Percentiles rank a stretch among this genome's conserved stretches.
Evolutionary conservation across 2,888 invertebrate genomes (phyloP).

Genomic region (Dioctria rufipes): DNA sequence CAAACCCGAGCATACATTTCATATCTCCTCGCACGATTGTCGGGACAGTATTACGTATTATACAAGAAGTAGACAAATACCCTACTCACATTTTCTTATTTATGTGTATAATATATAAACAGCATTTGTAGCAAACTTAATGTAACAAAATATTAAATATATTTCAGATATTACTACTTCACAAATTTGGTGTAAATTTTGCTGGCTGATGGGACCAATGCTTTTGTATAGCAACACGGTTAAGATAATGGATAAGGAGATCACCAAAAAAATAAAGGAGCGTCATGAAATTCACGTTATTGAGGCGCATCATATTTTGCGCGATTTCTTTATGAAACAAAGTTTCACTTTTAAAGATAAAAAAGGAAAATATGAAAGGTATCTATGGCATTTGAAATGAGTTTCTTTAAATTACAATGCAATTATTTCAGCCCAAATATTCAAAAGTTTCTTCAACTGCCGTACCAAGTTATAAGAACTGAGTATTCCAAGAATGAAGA

Average conservation of each 20-base stretch:
- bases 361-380: conserved; percentile 63
- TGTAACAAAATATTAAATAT: neutral
- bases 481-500: conserved; percentile 62
- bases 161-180: conserved; percentile 55
- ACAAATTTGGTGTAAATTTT: conserved; percentile 70
- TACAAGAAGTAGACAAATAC: too few relatives aligned
- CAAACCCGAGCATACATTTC: too few relatives aligned
- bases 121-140: too few relatives aligned
- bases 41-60: too few relatives aligned
- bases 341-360: conserved; percentile 59
- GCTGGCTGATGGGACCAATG: conserved; percentile 71
- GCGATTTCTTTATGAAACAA: conserved; percentile 61
- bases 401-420: conserved; percentile 10
- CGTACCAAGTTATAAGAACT: conserved; percentile 79
- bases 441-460: conserved; percentile 86
- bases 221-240: conserved; percentile 68
- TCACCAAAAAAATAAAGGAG: conserved; percentile 66
- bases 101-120: too few relatives aligned
- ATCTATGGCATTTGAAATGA: neutral
- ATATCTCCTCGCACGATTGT: too few relatives aligned
- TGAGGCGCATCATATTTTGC: conserved; percentile 58
- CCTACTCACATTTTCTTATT: too few relatives aligned
- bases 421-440: conserved; percentile 79
- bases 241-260: conserved; percentile 68
- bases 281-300: conserved; percentile 63